phyloP scores from a whole-genome alignment of 92 coral and sea anemone species.

The Bergia sp. region DNA sequence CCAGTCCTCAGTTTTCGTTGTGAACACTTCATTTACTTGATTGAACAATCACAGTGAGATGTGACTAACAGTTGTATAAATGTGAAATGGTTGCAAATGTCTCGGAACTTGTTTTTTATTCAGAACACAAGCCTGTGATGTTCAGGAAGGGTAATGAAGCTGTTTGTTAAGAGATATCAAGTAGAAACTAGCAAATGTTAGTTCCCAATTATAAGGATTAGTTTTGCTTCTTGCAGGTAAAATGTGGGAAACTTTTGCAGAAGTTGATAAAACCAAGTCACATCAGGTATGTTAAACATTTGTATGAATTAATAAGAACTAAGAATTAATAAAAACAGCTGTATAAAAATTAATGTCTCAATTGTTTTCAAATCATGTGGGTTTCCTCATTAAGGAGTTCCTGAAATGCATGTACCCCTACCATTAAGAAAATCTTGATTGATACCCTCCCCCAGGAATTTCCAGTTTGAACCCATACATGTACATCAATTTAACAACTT shows the following conservation, averaged over 20 bases:
- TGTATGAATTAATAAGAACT: background rate
- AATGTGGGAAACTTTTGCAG: conserved; percentile 89
- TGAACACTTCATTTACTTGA: conserved; percentile 24
- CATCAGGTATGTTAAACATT: conserved; percentile 73
- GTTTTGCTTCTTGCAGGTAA: conserved; percentile 70
- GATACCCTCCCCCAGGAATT: too few relatives aligned
- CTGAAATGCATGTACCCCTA: background rate
- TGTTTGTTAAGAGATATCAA: background rate
- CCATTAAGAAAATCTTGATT: background rate
- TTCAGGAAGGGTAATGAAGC: conserved; percentile 30
- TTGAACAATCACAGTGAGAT: conserved; percentile 30
- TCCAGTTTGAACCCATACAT: too few relatives aligned
- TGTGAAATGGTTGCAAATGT: background rate
- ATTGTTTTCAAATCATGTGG: background rate
- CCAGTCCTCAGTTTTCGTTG: conserved; percentile 40
- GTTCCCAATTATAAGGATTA: conserved; percentile 36
- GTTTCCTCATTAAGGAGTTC: background rate
- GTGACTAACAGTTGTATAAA: background rate
- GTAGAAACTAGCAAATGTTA: background rate
- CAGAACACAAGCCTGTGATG: conserved; percentile 21
- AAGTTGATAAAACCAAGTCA: conserved; percentile 89
- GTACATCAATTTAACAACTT: too few relatives aligned
- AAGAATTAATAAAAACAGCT: background rate
- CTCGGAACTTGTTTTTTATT: background rate
- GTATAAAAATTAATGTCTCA: background rate